Evolutionary conservation across 2,888 invertebrate genomes (phyloP), one percentile per base, ranked within the genome.

Genomic region (Eupsilia transversa): DNA sequence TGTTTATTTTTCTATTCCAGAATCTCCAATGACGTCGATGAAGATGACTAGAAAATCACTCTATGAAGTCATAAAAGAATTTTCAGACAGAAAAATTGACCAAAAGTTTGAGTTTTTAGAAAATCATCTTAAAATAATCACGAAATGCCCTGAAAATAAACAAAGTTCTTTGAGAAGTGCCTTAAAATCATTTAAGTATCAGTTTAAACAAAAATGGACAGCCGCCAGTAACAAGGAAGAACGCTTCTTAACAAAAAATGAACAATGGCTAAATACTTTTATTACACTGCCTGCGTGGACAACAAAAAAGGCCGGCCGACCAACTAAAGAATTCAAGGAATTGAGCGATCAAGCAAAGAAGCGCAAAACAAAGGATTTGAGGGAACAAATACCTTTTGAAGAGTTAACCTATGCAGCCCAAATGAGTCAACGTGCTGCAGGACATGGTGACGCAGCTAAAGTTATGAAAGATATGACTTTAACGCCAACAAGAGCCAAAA

Each of bases 181-280:
- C 14, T 27, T 54, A 71, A 54, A 71, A 43, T 7, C 38, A 3
- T 54, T 64, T 46, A 69, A 59, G 30, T 63, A 10, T 3, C 71
- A 56, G 5, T 71, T 52, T 43, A 65, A 75, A 71, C 57, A 72
- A 65, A 65, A 75, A 75, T 75, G 72, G 75, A 23, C 59, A 49
- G 46, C 72, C 5, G 35, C 49, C 17, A 59, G 52, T 60, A 57
- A 75, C 9, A 75, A 41, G n/a, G 72, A 75, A 60, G 75, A 72
- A 43, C 57, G 65, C 14, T 72, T 72, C 14, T 60, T 66, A 60
- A 56, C 9, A 59, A 57, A 65, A 74, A 70, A 74, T 60, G 30
- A 66, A 60, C 64, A 60, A 35, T 68, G 68, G 68, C 46, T 74
- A 0, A 60, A 68, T 61, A 33, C 38, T 57, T 70, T 23, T 52